Evolutionary conservation across 1,140 invertebrate species (phyloP).

Genomic region (Lerema accius): DNA sequence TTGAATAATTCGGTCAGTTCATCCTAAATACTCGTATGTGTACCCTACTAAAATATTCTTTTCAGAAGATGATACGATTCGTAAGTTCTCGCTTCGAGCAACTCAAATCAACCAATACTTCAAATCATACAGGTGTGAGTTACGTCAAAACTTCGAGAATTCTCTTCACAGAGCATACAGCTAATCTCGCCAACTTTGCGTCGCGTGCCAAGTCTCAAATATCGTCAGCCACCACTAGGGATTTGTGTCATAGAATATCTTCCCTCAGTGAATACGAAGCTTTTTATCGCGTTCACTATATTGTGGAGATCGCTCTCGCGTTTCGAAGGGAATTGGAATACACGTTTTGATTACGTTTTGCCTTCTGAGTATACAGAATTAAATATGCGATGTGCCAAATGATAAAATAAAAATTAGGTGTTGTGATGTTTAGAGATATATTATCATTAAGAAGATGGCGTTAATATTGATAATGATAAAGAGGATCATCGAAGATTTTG

Average conservation of each 20-base stretch:
- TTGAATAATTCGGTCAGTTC: too few relatives aligned
- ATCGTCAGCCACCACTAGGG: conserved; percentile 12
- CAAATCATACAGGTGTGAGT: not conserved
- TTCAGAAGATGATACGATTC: too few relatives aligned
- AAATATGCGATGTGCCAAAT: too few relatives aligned
- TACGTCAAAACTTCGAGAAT: not conserved
- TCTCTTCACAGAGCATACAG: not conserved
- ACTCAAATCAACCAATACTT: not conserved
- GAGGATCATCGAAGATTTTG: too few relatives aligned
- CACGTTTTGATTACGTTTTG: not conserved
- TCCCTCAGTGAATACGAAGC: not conserved
- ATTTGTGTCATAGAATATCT: conserved; percentile 13
- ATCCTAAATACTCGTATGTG: too few relatives aligned
- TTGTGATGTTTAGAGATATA: too few relatives aligned
- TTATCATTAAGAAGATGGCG: too few relatives aligned
- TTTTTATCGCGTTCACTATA: not conserved
- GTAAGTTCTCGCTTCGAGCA: too few relatives aligned
- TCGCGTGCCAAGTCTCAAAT: conserved; percentile 9
- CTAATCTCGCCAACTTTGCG: conserved; percentile 5
- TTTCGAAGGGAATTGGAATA: not conserved
- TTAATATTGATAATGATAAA: too few relatives aligned
- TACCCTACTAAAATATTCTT: too few relatives aligned
- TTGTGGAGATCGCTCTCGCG: not conserved
- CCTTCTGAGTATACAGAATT: too few relatives aligned
- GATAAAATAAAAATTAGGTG: too few relatives aligned